Evolutionary conservation across 2,113 vertebrate genomes (phyloP).

Genomic region (Pelusios castaneus): DNA sequence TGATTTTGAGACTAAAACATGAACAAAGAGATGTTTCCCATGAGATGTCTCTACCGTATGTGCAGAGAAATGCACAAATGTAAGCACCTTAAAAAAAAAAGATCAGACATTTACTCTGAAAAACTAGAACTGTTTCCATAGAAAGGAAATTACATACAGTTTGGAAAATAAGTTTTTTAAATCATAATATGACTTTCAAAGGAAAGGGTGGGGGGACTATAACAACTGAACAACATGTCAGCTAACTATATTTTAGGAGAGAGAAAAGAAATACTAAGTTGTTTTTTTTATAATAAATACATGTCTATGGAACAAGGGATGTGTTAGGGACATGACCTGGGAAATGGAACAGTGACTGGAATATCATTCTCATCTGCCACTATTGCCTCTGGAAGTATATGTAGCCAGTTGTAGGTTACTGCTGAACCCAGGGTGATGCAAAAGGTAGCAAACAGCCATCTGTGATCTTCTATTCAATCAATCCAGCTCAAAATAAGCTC

Average conservation of each 20-base stretch:
- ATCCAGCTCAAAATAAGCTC: neutral
- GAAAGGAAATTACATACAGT: conserved; percentile 13
- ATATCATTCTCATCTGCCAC: neutral
- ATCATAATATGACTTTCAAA: neutral
- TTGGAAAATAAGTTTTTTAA: neutral
- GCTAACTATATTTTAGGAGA: neutral
- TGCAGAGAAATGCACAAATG: conserved; percentile 13
- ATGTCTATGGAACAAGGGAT: neutral
- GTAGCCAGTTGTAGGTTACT: neutral
- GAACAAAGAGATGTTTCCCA: conserved; percentile 71
- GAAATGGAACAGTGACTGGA: neutral
- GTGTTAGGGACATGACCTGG: neutral
- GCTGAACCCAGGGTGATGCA: neutral
- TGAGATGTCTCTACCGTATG: conserved; percentile 53
- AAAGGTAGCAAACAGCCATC: neutral
- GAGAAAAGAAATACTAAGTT: neutral
- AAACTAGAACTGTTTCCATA: neutral
- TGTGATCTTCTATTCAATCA: neutral
- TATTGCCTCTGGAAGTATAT: neutral
- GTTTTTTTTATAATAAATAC: neutral
- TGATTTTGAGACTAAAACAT: conserved; percentile 73
- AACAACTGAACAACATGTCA: neutral
- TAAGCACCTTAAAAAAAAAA: conserved; percentile 37
- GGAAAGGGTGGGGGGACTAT: neutral
- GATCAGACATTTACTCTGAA: conserved; percentile 38